Evolutionary conservation across 2,888 invertebrate species (phyloP).

Genomic region (Tetheella fluctuosa): DNA sequence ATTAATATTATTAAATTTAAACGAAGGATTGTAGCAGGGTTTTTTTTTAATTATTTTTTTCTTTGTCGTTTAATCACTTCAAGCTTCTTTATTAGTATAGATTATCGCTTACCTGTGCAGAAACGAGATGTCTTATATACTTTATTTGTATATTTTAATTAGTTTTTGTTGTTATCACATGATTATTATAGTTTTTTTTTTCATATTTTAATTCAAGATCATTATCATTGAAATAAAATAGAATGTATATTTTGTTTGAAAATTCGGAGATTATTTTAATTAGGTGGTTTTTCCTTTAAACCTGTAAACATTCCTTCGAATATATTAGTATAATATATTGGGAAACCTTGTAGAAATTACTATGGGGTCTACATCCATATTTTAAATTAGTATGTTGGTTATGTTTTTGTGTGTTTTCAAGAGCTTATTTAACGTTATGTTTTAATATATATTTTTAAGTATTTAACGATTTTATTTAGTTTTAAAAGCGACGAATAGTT

Average conservation of each 20-base stretch:
- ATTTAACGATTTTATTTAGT: no score
- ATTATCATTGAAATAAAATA: background rate
- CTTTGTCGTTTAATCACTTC: no score
- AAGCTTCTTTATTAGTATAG: no score
- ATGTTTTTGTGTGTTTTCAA: background rate
- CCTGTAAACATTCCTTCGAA: background rate
- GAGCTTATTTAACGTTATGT: no score
- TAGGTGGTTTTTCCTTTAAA: background rate
- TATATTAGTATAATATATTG: background rate
- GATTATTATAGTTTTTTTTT: no score
- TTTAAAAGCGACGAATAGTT: no score
- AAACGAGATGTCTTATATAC: no score
- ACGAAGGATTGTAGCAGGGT: background rate
- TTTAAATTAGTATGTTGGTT: background rate
- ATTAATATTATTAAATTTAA: no score
- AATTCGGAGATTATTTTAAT: background rate
- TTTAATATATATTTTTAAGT: no score
- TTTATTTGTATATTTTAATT: no score
- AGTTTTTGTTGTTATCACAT: background rate
- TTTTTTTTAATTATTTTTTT: background rate
- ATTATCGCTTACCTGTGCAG: background rate
- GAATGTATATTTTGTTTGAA: background rate
- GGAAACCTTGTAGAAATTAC: no score
- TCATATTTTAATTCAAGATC: background rate
- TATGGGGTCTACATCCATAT: no score